These are phyloP conservation scores for Pachyseris speciosa DNA, from an alignment of 64 coral and sea anemone genomes.

Conservation along the genomic window DNA sequence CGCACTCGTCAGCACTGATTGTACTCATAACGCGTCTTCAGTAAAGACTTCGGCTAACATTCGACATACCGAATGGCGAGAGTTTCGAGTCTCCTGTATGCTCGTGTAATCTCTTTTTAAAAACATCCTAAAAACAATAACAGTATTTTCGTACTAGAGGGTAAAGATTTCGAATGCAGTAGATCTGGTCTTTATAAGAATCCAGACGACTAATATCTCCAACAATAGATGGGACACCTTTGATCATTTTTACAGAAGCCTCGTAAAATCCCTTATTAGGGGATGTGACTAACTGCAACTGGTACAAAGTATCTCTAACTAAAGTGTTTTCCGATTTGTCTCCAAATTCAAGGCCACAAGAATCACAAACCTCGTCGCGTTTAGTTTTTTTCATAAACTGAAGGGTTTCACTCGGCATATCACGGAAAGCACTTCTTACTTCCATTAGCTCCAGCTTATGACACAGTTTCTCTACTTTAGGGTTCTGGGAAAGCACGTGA, in stretches of 20 bases:
- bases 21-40: too few species aligned
- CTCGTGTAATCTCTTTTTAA: background rate
- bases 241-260: constrained; percentile 21
- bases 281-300: constrained; percentile 76
- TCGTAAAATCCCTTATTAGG: constrained; percentile 78
- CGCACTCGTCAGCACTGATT: too few species aligned
- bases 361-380: constrained; percentile 18
- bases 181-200: constrained; percentile 50
- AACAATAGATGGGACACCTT: constrained; percentile 21
- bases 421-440: constrained; percentile 49
- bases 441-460: constrained; percentile 44
- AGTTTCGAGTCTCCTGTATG: too few species aligned
- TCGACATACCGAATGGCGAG: too few species aligned
- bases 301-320: constrained; percentile 56
- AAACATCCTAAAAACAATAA: constrained; percentile 11
- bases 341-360: constrained; percentile 25
- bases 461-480: constrained; percentile 28
- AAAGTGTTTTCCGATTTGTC: constrained; percentile 41
- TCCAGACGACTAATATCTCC: constrained; percentile 60
- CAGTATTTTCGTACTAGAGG: constrained; percentile 65
- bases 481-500: constrained; percentile 8
- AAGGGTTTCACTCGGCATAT: constrained; percentile 73
- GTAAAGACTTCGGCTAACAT: too few species aligned
- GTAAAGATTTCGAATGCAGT: constrained; percentile 33
- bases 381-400: constrained; percentile 19